Evolutionary conservation across 2,797 vertebrate genomes (phyloP).

Genomic region (Phrynocephalus forsythii): DNA sequence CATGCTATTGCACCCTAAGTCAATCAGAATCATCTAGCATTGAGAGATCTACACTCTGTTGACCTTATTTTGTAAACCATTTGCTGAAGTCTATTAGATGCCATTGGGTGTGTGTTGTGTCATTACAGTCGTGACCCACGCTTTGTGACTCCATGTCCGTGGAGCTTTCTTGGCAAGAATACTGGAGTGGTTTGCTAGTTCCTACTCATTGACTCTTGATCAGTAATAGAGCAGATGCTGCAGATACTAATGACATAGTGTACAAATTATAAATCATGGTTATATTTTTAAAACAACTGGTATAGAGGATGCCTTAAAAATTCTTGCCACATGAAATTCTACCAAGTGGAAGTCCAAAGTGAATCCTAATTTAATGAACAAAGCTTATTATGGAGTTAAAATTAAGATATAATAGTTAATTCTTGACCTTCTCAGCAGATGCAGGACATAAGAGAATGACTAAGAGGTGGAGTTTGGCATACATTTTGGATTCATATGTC

Average conservation of each 20-base stretch:
- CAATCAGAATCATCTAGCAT: slow-evolving; percentile 21
- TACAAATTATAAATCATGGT: slow-evolving; percentile 14
- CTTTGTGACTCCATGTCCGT: no score
- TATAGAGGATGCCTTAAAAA: slow-evolving; percentile 7
- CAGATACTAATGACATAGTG: slow-evolving; percentile 34
- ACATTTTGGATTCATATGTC: no score
- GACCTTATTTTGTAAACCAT: slow-evolving; percentile 18
- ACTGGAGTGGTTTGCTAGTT: no score
- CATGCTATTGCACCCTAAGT: background rate
- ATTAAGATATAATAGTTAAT: background rate
- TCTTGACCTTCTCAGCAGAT: background rate
- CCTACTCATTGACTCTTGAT: slow-evolving; percentile 20
- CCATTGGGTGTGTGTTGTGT: background rate
- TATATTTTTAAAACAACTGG: slow-evolving; percentile 24
- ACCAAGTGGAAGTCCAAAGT: background rate
- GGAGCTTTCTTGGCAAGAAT: no score
- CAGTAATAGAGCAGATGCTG: slow-evolving; percentile 18
- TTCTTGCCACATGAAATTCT: slow-evolving; percentile 14
- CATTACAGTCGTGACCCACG: no score
- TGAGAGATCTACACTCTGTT: slow-evolving; percentile 28
- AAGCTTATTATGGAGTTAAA: background rate
- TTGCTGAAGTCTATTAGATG: slow-evolving; percentile 15
- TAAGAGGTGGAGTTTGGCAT: no score
- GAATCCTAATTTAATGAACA: background rate
- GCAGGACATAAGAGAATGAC: no score